Evolutionary conservation across 2,113 vertebrate genomes (phyloP), one percentile per base, ranked within the genome.

Genomic region (Sialia sialis): DNA sequence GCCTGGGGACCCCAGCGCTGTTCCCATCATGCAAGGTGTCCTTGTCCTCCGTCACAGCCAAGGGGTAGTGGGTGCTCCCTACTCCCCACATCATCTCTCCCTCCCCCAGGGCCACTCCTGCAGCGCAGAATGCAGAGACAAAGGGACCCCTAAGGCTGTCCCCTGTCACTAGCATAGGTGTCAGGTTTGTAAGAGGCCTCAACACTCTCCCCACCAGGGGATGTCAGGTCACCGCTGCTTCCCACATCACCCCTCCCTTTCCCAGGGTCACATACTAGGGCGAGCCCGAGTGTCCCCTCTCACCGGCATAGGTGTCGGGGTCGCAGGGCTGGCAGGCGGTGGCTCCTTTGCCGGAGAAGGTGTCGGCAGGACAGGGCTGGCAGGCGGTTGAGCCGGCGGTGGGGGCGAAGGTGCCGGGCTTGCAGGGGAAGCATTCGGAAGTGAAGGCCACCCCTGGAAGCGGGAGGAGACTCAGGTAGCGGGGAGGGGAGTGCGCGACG

Each of bases 381-480:
- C 99, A 99, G 92, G 49, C 91, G 11, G 98, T 97, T 29, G 99
- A 98, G 55, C 99, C 99, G 36, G 96, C 83, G n/a, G 98, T 94
- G 17, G 97, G 74, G 1, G 98, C 98, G 13, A 98, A 98, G 6
- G 99, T 99, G 62, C 99, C 99, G 0, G 99, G 98, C 87, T 99
- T 99, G 96, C 99, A 99, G 66, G 98, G 99, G 92, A 99, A 99
- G 96, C 99, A 99, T 97, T 99, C 99, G 3, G 99, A 99, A 34
- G 99, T 99, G 84, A 98, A 99, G 30, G 99, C 98, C 72, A 99
- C 99, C 52, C 99, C 99, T 99, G 80, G 39, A 72, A 87, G 25
- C 13, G 18, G 26, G 78, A 81, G 18, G 70, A 4, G 19, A 9
- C 36, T 84, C 43, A 68, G 34, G 69, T 17, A 7, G 22, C 3